Evolutionary conservation across 2,113 vertebrate genomes (phyloP), one percentile per base, ranked within the genome.

Genomic region (Copsychus sechellarum): DNA sequence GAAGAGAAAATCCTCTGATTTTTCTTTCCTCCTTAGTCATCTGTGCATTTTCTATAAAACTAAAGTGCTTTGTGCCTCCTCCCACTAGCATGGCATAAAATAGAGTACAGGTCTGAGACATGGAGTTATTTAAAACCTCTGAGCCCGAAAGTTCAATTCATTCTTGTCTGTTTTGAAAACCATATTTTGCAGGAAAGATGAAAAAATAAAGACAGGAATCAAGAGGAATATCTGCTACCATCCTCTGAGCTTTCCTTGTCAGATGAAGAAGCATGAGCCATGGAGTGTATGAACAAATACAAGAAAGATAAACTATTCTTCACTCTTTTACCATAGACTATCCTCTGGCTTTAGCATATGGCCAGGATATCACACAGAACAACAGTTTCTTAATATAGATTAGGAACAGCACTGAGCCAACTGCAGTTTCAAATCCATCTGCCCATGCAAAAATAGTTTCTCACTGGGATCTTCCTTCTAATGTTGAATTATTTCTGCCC

Each of bases 271-370:
- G 12, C 24, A 64, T 31, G 42, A 93, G 28, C 67, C 79, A 72
- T 12, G 33, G 24, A 72, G 8, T 65, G 14, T 61, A 73, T 9
- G 56, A 93, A 69, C 40, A 90, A 88, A 83, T 86, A n/a, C 88
- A 64, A 71, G 56, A 64, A 78, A n/a, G 56, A 88, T 60, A 90
- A 83, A 74, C 94, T 86, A 71, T 90, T 88, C 88, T 93, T 90
- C 72, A 51, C 14, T 94, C 45, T 90, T 93, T 88, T 67, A 74
- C 86, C 94, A 74, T 48, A 88, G 76, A 91, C 76, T 93, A 84
- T 97, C 91, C 96, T 92, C 92, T 97, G 95, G 90, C 90, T 94
- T 95, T 93, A 97, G 94, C 96, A 97, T 97, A 97, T 95, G 96
- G 94, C 80, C 96, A 96, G 88, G 83, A 95, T 96, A 97, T 88